phyloP scores from a whole-genome alignment of 2,888 invertebrate genomes.

The Cataglyphis albicans region DNA sequence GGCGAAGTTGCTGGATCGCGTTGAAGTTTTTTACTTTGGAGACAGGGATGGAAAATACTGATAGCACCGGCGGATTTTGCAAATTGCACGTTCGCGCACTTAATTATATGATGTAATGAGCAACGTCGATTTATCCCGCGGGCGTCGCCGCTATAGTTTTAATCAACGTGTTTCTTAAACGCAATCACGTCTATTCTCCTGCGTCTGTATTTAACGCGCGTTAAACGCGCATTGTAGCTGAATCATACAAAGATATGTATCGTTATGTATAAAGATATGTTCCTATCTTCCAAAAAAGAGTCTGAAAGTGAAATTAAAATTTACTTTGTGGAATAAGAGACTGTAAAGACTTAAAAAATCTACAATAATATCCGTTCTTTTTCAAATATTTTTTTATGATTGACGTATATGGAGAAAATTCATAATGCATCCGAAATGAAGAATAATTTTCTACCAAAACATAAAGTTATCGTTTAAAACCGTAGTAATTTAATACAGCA shows the following conservation, averaged over 20 bases:
- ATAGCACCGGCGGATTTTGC: slow-evolving; percentile 52
- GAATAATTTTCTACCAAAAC: background rate
- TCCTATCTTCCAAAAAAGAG: background rate
- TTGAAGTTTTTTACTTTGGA: slow-evolving; percentile 1
- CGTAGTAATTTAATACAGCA: background rate
- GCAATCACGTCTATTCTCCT: slow-evolving; percentile 38
- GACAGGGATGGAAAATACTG: slow-evolving; percentile 18
- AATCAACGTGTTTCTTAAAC: slow-evolving; percentile 62
- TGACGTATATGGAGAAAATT: background rate
- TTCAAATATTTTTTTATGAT: background rate
- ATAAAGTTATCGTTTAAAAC: background rate
- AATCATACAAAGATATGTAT: background rate
- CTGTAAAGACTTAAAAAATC: background rate
- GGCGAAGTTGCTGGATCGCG: background rate
- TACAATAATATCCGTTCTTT: background rate
- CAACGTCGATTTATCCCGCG: slow-evolving; percentile 58
- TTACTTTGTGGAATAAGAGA: background rate
- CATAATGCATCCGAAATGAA: background rate
- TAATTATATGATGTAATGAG: slow-evolving; percentile 63
- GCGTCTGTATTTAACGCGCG: slow-evolving; percentile 12
- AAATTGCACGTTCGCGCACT: slow-evolving; percentile 62
- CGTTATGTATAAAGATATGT: background rate
- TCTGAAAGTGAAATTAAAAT: background rate
- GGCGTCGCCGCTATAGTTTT: slow-evolving; percentile 47
- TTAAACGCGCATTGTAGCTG: background rate